Evolutionary conservation across 2,797 vertebrate species (phyloP), one percentile per base, ranked within the genome.

Genomic region (Cynodonichthys magdalenae): DNA sequence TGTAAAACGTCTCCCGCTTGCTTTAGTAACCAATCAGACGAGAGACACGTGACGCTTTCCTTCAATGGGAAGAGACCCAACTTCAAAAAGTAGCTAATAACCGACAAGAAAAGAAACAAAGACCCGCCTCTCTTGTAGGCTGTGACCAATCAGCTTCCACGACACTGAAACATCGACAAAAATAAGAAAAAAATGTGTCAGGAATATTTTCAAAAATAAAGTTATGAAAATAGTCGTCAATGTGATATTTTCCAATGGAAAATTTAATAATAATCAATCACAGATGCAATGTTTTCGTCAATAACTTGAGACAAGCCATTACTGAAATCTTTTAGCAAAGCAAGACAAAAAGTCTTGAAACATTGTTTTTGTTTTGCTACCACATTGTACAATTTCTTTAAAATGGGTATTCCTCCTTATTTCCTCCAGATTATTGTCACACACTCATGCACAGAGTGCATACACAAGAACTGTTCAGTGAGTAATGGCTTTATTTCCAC

Each of bases 11-110:
- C 39, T 77, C 70, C 56, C 84, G 87, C 80, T 71, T 61, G 41
- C 0, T 29, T 1, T 1, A 31, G 18, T 6, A 51, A 55, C 90
- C 87, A 91, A 90, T 89, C 66, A 71, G 12, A 61, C 0, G 3
- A 44, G 17, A 0, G 18, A 1, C 0, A 0, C 4, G 0, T 18
- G 19, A 18, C 0, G 2, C 1, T 36, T 27, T 0, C 15, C 5
- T 46, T 63, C 77, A 85, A 71, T 70, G 14, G 59, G 31, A 12
- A 31, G 15, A n/a, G 1, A 0, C 2, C 0, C 6, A 2, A 1
- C 39, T 12, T 44, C 18, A 10, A 29, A 0, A 10, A 28, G 34
- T 0, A 67, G 15, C 84, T 63, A 88, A 84, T 87, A 42, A 61
- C 1, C 2, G 20, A 53, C 24, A 5, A 2, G 0, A 2, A 0